Evolutionary conservation across 2,888 invertebrate species (phyloP), one percentile per base, ranked within the genome.

Genomic region (Drosophila acutilabella): DNA sequence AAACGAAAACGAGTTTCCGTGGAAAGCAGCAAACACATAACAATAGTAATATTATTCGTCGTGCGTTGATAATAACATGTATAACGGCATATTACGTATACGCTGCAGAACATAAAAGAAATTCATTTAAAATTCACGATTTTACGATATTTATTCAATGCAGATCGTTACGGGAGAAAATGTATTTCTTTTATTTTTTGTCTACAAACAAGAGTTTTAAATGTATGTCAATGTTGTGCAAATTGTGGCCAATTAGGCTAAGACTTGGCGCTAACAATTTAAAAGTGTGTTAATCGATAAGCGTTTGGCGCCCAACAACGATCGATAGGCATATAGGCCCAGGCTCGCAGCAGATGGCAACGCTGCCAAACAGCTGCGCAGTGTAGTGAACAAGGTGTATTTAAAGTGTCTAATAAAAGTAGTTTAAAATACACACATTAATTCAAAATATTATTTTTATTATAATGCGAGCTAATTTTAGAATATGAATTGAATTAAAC

Each of bases 21-120:
- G 57, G 59, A 71, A 71, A 70, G 70, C 68, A 60, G n/a, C 11
- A 33, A 36, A 50, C 13, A 51, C 44, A 56, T 48, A 54, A 50
- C 40, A 70, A 48, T 30, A 8, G 47, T 36, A 16, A 38, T 57
- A 38, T 26, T 68, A 57, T 53, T 53, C 53, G 53, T 53, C 52
- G 45, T 42, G 20, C 14, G 41, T 36, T 18, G 41, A 41, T 53
- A 14, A 16, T 54, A 33, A 30, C n/a, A 45, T 38, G 36, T 42
- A 20, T 66, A 66, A 61, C 58, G 73, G 50, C 13, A 42, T 61
- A 54, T 73, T 61, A 66, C 58, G 45, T 72, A 47, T 57, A 48
- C 33, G 48, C 10, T 8, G 30, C 48, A 57, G 52, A 70, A 48
- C 50, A 40, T 36, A 10, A 61, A 44, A 42, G 33, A 54, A 36